phyloP scores from a whole-genome alignment of 1,140 invertebrate genomes.

The Solen grandis region DNA sequence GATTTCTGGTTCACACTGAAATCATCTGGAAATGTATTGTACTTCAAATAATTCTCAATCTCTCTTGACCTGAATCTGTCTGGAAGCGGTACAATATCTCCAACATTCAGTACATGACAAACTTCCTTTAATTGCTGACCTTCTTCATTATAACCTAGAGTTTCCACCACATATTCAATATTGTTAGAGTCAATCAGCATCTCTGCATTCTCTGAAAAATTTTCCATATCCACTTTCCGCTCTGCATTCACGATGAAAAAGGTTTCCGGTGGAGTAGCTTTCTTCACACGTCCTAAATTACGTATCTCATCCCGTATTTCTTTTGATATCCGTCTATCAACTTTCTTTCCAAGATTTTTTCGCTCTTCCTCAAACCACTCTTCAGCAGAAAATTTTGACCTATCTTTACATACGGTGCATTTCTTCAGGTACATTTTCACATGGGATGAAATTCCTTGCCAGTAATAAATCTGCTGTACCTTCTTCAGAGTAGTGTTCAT shows the following conservation, averaged over 20 bases:
- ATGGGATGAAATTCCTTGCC: conserved; percentile 41
- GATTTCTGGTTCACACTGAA: conserved; percentile 46
- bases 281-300: conserved; percentile 43
- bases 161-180: conserved; percentile 54
- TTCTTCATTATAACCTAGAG: conserved; percentile 36
- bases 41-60: conserved; percentile 33
- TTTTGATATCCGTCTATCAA: neutral
- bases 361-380: conserved; percentile 23
- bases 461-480: conserved; percentile 36
- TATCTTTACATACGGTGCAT: conserved; percentile 34
- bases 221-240: conserved; percentile 7
- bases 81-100: conserved; percentile 41
- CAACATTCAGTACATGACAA: conserved; percentile 50
- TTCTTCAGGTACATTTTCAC: conserved; percentile 36
- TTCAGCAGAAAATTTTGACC: conserved; percentile 41
- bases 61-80: conserved; percentile 47
- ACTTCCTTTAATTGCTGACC: conserved; percentile 30
- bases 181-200: conserved; percentile 50
- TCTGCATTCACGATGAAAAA: conserved; percentile 55
- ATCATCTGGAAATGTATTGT: conserved; percentile 28
- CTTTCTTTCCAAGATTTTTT: conserved; percentile 36
- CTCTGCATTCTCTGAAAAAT: neutral
- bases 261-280: conserved; percentile 46
- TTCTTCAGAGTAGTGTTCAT: conserved; percentile 43
- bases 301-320: conserved; percentile 35